Evolutionary conservation across 2,797 vertebrate species (phyloP).

Genomic region (Neostethus bicornis): DNA sequence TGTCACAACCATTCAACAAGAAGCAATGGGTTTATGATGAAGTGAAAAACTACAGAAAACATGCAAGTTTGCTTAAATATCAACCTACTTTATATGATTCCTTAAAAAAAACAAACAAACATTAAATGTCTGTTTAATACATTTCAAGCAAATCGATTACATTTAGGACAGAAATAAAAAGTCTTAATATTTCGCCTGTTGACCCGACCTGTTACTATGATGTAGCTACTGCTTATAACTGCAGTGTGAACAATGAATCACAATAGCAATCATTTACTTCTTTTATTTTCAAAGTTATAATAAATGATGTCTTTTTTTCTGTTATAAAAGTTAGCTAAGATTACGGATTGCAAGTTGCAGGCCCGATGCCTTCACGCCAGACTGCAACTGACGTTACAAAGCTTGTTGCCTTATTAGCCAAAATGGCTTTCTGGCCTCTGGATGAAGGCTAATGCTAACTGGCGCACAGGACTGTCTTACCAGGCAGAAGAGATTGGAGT

Average conservation of each 20-base stretch:
- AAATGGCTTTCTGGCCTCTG: constrained; percentile 78
- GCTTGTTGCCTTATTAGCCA: constrained; percentile 80
- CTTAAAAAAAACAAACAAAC: neutral
- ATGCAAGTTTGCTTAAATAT: neutral
- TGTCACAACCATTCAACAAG: constrained; percentile 12
- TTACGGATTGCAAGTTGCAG: constrained; percentile 64
- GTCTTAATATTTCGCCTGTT: constrained; percentile 21
- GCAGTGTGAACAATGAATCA: constrained; percentile 24
- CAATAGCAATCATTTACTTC: neutral
- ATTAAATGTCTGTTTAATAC: neutral
- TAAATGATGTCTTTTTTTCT: constrained; percentile 24
- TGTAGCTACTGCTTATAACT: constrained; percentile 15
- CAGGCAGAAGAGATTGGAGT: constrained; percentile 99
- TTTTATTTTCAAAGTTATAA: neutral
- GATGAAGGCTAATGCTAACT: constrained; percentile 70
- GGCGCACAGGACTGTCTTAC: constrained; percentile 81
- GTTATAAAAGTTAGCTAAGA: constrained; percentile 58
- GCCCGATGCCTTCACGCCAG: constrained; percentile 74
- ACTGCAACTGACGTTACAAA: constrained; percentile 77
- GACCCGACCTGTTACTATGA: constrained; percentile 45
- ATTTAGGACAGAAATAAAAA: neutral
- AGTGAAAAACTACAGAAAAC: constrained; percentile 19
- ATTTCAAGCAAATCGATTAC: too few species aligned
- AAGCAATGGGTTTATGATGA: constrained; percentile 16
- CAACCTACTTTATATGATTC: neutral